phyloP scores from a whole-genome alignment of 1,140 invertebrate genomes.

The Lineus longissimus region DNA sequence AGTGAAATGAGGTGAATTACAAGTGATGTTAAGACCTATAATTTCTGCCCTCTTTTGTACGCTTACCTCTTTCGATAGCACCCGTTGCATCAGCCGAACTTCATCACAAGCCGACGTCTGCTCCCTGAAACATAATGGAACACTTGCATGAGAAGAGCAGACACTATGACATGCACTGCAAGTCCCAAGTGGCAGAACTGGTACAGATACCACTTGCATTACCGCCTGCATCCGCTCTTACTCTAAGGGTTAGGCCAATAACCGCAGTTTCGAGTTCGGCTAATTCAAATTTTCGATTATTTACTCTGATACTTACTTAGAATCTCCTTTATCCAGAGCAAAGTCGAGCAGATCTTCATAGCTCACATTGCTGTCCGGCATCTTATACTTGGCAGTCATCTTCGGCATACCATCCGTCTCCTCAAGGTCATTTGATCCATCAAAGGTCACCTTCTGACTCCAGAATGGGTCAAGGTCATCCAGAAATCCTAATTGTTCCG shows the following conservation, averaged over 20 bases:
- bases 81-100: constrained; percentile 86
- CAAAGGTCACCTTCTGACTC: constrained; percentile 33
- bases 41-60: too few relatives aligned
- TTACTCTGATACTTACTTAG: too few relatives aligned
- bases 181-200: too few relatives aligned
- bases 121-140: constrained; percentile 29
- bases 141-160: too few relatives aligned
- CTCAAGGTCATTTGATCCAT: constrained; percentile 29
- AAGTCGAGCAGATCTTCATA: constrained; percentile 90
- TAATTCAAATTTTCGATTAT: too few relatives aligned
- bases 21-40: too few relatives aligned
- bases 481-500: constrained; percentile 43
- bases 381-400: constrained; percentile 44
- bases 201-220: too few relatives aligned
- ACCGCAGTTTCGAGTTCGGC: too few relatives aligned
- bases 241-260: too few relatives aligned
- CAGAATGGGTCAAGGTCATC: constrained; percentile 43
- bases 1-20: too few relatives aligned
- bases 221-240: too few relatives aligned
- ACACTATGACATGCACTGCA: too few relatives aligned
- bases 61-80: constrained; percentile 76
- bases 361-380: constrained; percentile 66
- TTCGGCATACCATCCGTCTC: constrained; percentile 31
- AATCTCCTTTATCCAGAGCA: constrained; percentile 63
- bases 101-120: constrained; percentile 63